Evolutionary conservation across 2,888 invertebrate genomes (phyloP).

Genomic region (Aporophyla nigra): DNA sequence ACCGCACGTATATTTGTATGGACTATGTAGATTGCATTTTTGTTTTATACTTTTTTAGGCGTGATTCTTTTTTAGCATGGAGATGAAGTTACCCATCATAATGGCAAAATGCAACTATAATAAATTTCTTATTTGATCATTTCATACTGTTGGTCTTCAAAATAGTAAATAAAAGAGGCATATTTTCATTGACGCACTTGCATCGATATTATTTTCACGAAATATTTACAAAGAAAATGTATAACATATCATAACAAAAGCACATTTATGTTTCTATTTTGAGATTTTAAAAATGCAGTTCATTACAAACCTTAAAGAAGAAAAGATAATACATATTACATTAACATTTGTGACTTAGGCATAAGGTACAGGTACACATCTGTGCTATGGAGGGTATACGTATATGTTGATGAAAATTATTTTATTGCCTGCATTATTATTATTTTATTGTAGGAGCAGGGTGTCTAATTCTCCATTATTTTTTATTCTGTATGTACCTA

Average conservation of each 20-base stretch:
- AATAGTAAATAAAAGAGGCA: constrained; percentile 68
- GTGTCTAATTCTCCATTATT: constrained; percentile 6
- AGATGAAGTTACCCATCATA: too few relatives aligned
- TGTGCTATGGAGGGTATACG: constrained; percentile 63
- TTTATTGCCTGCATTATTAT: constrained; percentile 18
- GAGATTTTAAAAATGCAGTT: constrained; percentile 85
- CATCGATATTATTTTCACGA: constrained; percentile 86
- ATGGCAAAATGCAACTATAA: too few relatives aligned
- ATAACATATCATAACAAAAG: constrained; percentile 86
- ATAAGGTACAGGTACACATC: constrained; percentile 45
- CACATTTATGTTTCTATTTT: constrained; percentile 82
- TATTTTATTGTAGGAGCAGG: constrained; percentile 2
- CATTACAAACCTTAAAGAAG: constrained; percentile 68
- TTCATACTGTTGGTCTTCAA: too few relatives aligned
- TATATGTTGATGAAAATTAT: constrained; percentile 20
- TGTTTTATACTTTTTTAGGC: too few relatives aligned
- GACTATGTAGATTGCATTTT: too few relatives aligned
- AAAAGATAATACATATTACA: constrained; percentile 49
- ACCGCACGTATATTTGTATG: too few relatives aligned
- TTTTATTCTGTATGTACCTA: background rate
- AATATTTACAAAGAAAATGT: constrained; percentile 89
- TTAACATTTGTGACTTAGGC: constrained; percentile 59
- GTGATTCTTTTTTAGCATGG: too few relatives aligned
- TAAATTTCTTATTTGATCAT: too few relatives aligned
- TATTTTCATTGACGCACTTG: constrained; percentile 81